phyloP scores from a whole-genome alignment of 2,797 vertebrate species.

The Pogoniulus pusillus region DNA sequence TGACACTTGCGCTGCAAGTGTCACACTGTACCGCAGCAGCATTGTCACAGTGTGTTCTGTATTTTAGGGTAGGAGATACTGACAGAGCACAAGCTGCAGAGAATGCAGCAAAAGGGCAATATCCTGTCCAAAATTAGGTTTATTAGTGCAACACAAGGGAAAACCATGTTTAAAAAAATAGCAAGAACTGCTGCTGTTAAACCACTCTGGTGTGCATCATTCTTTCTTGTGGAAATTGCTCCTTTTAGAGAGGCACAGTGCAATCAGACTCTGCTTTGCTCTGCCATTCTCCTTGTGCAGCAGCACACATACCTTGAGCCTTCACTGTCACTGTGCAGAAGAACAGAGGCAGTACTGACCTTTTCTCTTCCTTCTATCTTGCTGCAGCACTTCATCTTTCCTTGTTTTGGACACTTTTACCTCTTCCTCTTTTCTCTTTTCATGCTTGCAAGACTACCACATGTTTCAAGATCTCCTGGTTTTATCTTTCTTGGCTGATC shows the following conservation, averaged over 20 bases:
- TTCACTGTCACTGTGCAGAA: fast-evolving
- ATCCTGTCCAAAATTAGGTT: not conserved
- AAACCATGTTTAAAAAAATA: not conserved
- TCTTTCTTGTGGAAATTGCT: not conserved
- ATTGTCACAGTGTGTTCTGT: not conserved
- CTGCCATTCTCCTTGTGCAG: not conserved
- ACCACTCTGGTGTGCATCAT: not conserved
- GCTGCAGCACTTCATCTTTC: not conserved
- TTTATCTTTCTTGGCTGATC: not conserved
- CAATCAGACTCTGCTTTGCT: not conserved
- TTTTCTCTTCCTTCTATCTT: not conserved
- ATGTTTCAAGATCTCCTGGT: not conserved
- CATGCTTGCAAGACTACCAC: not conserved
- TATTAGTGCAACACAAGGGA: not conserved
- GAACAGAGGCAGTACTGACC: not conserved
- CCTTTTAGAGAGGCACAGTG: not conserved
- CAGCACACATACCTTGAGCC: fast-evolving
- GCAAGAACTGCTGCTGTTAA: not conserved
- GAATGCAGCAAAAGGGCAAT: not conserved
- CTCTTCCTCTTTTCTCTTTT: not conserved
- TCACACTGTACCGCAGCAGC: not conserved
- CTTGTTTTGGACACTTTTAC: not conserved
- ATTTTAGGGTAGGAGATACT: not conserved
- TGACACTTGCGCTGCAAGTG: not conserved
- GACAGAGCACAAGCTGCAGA: not conserved